These are phyloP conservation scores for Serripes groenlandicus DNA, from an alignment of 2,888 invertebrate species.

Conservation along the genomic window DNA sequence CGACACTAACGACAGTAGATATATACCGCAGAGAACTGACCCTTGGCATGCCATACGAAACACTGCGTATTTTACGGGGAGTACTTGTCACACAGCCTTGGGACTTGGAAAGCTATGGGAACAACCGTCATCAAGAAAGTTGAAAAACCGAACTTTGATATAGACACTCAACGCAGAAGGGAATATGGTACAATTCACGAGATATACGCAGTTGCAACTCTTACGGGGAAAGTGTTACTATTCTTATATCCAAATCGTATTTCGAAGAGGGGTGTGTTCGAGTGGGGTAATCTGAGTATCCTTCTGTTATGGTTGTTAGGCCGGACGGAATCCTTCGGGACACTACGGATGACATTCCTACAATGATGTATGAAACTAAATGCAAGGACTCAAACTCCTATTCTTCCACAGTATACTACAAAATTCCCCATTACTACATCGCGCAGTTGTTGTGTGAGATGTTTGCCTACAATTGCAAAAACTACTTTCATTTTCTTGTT, in stretches of 20 bases:
- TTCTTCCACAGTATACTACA: conserved; percentile 21
- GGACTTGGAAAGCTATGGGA: not conserved
- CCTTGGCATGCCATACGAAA: not conserved
- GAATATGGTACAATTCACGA: not conserved
- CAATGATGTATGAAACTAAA: conserved; percentile 50
- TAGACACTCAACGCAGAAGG: not conserved
- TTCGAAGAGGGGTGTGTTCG: not conserved
- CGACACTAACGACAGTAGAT: no score
- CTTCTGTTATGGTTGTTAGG: not conserved
- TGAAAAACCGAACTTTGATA: not conserved
- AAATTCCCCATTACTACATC: conserved; percentile 43
- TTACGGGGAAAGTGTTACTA: not conserved
- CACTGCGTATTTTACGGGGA: not conserved
- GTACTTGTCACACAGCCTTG: not conserved
- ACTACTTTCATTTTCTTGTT: conserved; percentile 36
- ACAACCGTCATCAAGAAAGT: not conserved
- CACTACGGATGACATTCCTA: not conserved
- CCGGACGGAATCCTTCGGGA: conserved; percentile 5
- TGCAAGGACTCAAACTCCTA: not conserved
- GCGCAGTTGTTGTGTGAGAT: conserved; percentile 45
- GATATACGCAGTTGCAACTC: not conserved
- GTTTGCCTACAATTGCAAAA: conserved; percentile 23
- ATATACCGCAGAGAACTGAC: no score
- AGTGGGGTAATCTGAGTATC: not conserved
- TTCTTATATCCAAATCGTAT: not conserved